A percentile compares a stretch with the other conserved stretches of the same genome.
These are phyloP conservation scores for Pongo abelii DNA, from an alignment of 2,113 vertebrate genomes.

Conservation along the genomic window DNA sequence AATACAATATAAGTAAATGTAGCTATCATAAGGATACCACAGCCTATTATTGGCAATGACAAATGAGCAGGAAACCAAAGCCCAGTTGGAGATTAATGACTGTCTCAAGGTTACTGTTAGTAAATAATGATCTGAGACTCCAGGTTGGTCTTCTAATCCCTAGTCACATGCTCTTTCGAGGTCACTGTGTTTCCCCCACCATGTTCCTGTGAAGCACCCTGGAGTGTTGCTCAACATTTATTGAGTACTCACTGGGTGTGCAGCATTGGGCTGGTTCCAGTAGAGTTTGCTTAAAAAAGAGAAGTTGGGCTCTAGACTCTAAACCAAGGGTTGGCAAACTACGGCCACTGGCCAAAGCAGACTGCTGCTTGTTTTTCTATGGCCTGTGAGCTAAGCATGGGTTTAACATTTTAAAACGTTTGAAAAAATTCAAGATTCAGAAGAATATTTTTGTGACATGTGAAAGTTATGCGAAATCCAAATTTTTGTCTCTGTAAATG, in stretches of 20 bases:
- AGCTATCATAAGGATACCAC: background rate
- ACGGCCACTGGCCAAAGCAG: background rate
- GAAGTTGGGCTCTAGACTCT: background rate
- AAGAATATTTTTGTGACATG: background rate
- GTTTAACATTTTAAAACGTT: background rate
- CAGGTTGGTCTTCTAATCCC: conserved; percentile 37
- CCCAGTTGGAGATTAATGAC: conserved; percentile 59
- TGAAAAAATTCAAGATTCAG: conserved; percentile 5
- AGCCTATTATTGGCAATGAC: conserved; percentile 24
- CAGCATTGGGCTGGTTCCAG: background rate
- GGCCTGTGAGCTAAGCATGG: background rate
- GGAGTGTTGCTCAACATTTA: background rate
- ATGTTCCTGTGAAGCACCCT: background rate
- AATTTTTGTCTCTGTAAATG: background rate
- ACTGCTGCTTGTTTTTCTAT: background rate
- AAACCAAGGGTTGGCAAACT: conserved; percentile 9
- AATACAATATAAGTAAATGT: conserved; percentile 14
- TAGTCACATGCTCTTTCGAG: background rate
- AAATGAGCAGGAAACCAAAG: conserved; percentile 40
- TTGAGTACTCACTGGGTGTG: background rate
- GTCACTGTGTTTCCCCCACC: background rate
- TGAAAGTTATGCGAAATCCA: background rate
- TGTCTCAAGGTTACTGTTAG: conserved; percentile 45
- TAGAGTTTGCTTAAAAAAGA: background rate
- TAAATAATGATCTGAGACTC: conserved; percentile 55